Evolutionary conservation across 2,888 invertebrate genomes (phyloP).

Genomic region (Diabrotica balteata): DNA sequence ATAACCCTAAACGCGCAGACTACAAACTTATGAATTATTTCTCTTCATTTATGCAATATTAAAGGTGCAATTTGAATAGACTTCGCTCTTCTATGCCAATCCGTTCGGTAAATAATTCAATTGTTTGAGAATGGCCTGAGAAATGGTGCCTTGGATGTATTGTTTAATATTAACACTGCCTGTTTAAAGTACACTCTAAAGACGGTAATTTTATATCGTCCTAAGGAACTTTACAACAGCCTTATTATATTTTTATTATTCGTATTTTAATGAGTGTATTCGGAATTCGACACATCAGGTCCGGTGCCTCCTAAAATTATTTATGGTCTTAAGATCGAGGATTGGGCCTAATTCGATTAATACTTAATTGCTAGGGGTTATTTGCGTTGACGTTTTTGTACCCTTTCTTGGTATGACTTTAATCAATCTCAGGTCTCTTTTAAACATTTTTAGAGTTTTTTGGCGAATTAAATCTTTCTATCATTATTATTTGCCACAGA

Average conservation of each 20-base stretch:
- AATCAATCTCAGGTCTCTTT: no score
- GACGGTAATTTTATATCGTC: slow-evolving; percentile 51
- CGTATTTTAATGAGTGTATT: slow-evolving; percentile 17
- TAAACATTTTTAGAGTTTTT: no score
- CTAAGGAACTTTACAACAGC: slow-evolving; percentile 14
- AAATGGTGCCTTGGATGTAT: slow-evolving; percentile 56
- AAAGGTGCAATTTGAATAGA: slow-evolving; percentile 63
- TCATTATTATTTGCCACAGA: no score
- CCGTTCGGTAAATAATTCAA: slow-evolving; percentile 61
- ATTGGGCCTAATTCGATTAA: not conserved
- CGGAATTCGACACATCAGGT: slow-evolving; percentile 8
- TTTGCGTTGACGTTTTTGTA: no score
- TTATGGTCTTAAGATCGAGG: not conserved
- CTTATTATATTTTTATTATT: slow-evolving; percentile 19
- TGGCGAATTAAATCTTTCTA: no score
- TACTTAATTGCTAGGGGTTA: no score
- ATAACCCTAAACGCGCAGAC: slow-evolving; percentile 63
- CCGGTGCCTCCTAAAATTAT: not conserved
- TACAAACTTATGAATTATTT: slow-evolving; percentile 63
- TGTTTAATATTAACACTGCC: slow-evolving; percentile 57
- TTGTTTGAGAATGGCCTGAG: slow-evolving; percentile 59
- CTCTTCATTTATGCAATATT: slow-evolving; percentile 62
- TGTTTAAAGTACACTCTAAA: slow-evolving; percentile 52
- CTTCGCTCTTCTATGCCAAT: slow-evolving; percentile 61
- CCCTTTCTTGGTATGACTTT: no score